A percentile compares a stretch with the other conserved stretches of the same genome.
Conservation (phyloP, 2,113 vertebrate species). For the Toxostoma redivivum region DNA sequence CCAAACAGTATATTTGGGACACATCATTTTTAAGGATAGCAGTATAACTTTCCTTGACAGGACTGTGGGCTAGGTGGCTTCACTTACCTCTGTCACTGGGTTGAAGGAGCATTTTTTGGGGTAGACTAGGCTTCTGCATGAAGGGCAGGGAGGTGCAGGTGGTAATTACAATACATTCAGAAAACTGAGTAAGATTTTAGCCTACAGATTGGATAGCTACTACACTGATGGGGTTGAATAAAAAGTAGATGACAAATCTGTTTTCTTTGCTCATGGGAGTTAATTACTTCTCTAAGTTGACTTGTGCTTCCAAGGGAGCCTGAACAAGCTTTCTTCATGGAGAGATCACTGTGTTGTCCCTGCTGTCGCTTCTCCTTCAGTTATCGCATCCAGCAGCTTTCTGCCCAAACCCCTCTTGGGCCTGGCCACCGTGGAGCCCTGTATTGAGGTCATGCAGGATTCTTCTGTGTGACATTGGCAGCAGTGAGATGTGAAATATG, state of each 20-base stretch:
- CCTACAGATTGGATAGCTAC: background rate
- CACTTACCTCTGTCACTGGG: background rate
- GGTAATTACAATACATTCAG: background rate
- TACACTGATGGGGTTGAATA: background rate
- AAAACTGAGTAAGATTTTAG: background rate
- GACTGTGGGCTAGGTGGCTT: background rate
- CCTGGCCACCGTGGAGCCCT: background rate
- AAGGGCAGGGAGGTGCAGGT: background rate
- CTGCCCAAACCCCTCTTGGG: background rate
- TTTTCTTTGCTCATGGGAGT: background rate
- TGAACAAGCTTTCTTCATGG: background rate
- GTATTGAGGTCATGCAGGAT: fast-evolving
- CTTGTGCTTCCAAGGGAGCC: background rate
- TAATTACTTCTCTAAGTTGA: background rate
- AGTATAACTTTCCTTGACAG: background rate
- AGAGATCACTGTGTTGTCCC: fast-evolving
- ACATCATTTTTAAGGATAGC: background rate
- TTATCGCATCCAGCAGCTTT: background rate
- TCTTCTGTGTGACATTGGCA: background rate
- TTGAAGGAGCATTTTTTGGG: background rate
- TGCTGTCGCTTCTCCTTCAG: background rate
- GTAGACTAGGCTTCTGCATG: background rate
- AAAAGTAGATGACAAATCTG: background rate
- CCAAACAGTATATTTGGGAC: background rate
- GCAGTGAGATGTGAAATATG: background rate